Evolutionary conservation across 2,113 vertebrate genomes (phyloP).

Genomic region (Anolis sagrei): DNA sequence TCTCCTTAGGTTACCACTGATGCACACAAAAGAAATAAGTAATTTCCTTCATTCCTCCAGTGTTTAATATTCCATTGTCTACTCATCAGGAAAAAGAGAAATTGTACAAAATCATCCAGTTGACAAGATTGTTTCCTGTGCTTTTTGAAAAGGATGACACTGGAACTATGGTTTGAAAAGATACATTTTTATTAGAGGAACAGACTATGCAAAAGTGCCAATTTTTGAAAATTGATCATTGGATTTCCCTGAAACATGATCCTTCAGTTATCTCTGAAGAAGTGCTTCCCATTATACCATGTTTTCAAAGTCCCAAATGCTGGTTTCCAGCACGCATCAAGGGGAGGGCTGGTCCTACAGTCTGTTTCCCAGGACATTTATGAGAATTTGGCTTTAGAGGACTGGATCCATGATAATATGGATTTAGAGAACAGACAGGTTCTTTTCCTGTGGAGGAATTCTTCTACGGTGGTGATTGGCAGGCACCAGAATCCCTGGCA

Average conservation of each 20-base stretch:
- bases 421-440: conserved; percentile 79
- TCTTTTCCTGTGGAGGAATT: conserved; percentile 92
- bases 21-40: not conserved
- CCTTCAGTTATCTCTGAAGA: conserved; percentile 67
- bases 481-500: conserved; percentile 97
- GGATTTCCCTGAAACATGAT: conserved; percentile 61
- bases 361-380: conserved; percentile 87
- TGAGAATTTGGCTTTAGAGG: conserved; percentile 93
- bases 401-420: conserved; percentile 92
- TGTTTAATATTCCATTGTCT: not conserved
- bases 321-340: conserved; percentile 66
- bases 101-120: accelerated
- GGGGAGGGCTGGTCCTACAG: conserved; percentile 79
- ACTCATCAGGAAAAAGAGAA: not conserved
- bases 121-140: not conserved
- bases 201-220: not conserved
- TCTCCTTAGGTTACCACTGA: not conserved
- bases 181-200: not conserved
- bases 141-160: not conserved
- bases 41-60: conserved; percentile 32
- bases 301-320: conserved; percentile 58
- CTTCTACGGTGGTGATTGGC: conserved; percentile 88
- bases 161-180: accelerated
- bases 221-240: not conserved
- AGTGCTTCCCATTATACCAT: conserved; percentile 60